A percentile compares a stretch with the other conserved stretches of the same genome.
Evolutionary conservation across 2,113 vertebrate genomes (phyloP).

Genomic region (Mormyrus lacerda): DNA sequence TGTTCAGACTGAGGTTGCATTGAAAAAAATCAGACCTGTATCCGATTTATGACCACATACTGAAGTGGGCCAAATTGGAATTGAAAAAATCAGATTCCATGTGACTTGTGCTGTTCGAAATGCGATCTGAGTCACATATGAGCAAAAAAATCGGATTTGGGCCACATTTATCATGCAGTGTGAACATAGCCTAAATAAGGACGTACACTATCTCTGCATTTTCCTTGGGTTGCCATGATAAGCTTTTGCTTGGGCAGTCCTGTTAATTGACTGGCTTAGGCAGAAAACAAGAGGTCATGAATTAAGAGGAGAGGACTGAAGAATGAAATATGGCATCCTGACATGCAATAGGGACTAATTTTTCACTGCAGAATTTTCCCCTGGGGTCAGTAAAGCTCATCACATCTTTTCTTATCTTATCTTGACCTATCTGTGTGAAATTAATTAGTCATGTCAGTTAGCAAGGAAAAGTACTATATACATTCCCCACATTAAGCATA

Average conservation of each 20-base stretch:
- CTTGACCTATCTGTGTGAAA: not conserved
- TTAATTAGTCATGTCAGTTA: not conserved
- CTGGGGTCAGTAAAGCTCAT: not conserved
- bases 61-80: too few relatives aligned
- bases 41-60: too few relatives aligned
- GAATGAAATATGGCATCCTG: constrained; percentile 25
- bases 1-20: too few relatives aligned
- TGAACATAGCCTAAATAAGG: too few relatives aligned
- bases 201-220: not conserved
- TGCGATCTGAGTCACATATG: too few relatives aligned
- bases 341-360: not conserved
- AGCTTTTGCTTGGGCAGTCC: not conserved
- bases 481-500: not conserved
- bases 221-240: not conserved
- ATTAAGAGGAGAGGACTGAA: not conserved
- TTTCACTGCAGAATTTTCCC: not conserved
- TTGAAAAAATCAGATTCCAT: too few relatives aligned
- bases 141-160: too few relatives aligned
- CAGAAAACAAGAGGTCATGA: constrained; percentile 27
- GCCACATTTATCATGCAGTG: too few relatives aligned
- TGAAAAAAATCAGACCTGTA: too few relatives aligned
- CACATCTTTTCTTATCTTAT: not conserved
- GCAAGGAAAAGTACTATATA: not conserved
- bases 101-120: too few relatives aligned
- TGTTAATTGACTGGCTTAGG: constrained; percentile 35